Conservation (phyloP, 2,113 vertebrate genomes). For the Thunnus maccoyii region DNA sequence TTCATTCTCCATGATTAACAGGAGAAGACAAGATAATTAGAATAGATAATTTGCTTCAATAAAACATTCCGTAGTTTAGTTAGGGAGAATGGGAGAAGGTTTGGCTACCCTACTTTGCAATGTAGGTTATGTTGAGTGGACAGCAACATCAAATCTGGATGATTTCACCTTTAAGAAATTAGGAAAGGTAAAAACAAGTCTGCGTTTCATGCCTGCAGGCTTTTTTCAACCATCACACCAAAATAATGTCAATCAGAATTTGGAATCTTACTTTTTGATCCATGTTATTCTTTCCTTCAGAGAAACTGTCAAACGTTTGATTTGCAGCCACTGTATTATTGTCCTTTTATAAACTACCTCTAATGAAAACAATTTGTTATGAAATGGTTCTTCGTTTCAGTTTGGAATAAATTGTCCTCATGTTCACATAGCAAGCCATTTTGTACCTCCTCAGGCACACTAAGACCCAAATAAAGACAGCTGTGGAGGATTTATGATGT, state of each 20-base stretch:
- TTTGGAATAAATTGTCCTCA: not conserved
- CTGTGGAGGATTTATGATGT: conserved; percentile 9
- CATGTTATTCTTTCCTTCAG: not conserved
- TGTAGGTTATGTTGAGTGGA: not conserved
- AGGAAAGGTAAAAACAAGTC: not conserved
- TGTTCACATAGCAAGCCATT: not conserved
- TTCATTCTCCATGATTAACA: conserved; percentile 38
- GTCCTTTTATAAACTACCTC: too few species aligned
- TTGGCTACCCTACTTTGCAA: not conserved
- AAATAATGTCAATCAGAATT: not conserved
- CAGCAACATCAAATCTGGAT: too few species aligned
- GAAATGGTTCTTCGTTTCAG: not conserved
- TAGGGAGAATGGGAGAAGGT: not conserved
- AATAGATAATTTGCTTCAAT: conserved; percentile 9
- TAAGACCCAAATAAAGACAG: not conserved
- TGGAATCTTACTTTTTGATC: not conserved
- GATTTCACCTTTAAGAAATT: too few species aligned
- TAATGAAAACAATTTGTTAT: not conserved
- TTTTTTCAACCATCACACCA: not conserved
- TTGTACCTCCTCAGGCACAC: not conserved
- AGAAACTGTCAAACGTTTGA: not conserved
- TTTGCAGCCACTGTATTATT: not conserved
- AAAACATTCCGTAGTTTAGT: conserved; percentile 12
- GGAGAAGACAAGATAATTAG: not conserved
- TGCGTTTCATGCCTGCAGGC: not conserved